Conservation (phyloP, 2,797 vertebrate species). For the Lerista edwardsae region DNA sequence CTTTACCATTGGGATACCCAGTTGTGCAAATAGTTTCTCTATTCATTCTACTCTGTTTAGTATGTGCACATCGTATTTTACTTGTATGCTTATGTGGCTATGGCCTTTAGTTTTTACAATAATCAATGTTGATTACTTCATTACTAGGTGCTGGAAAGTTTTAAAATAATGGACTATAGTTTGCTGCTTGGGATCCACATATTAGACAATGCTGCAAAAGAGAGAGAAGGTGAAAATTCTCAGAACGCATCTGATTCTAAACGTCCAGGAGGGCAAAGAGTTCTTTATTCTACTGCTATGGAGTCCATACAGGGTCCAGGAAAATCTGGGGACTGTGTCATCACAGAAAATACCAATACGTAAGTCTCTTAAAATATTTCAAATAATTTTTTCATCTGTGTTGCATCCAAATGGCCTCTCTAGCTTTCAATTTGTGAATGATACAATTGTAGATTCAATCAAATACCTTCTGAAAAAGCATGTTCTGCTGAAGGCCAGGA, state of each 20-base stretch:
- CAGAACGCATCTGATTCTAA: constrained; percentile 83
- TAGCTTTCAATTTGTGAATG: constrained; percentile 12
- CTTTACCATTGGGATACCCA: neutral
- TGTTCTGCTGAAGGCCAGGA: neutral
- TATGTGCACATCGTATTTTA: neutral
- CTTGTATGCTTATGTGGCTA: neutral
- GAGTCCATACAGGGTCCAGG: constrained; percentile 98
- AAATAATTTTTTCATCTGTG: neutral
- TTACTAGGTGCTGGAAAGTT: constrained; percentile 93
- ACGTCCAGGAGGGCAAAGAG: constrained; percentile 88
- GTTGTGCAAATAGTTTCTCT: neutral
- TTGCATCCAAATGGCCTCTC: neutral
- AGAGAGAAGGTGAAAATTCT: constrained; percentile 84
- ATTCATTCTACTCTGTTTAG: neutral
- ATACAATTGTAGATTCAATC: neutral
- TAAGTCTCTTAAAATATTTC: constrained; percentile 76
- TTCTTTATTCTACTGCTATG: constrained; percentile 97
- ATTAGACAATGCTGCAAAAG: constrained; percentile 83
- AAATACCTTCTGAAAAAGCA: neutral
- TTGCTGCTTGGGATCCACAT: constrained; percentile 93
- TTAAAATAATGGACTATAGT: constrained; percentile 99
- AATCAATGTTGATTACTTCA: constrained; percentile 21
- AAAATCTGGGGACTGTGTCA: constrained; percentile 86
- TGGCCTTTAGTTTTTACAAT: constrained; percentile 10
- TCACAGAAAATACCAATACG: constrained; percentile 90